Evolutionary conservation across 2,113 vertebrate genomes (phyloP).

Genomic region (Cyprinodon variegatus): DNA sequence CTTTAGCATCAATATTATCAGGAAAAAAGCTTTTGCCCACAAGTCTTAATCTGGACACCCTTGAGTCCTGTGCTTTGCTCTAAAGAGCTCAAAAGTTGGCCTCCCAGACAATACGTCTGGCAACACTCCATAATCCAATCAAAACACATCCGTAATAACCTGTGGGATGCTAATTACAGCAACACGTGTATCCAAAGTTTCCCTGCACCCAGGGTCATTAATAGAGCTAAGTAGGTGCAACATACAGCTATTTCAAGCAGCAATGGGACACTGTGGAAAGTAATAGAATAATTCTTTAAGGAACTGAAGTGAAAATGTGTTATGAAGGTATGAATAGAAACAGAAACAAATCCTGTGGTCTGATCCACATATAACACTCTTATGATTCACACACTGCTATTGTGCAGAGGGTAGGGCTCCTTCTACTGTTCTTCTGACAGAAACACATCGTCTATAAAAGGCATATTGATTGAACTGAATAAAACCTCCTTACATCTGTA

Average conservation of each 20-base stretch:
- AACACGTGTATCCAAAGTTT: slow-evolving; percentile 37
- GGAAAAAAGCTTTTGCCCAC: background rate
- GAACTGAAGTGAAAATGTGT: slow-evolving; percentile 41
- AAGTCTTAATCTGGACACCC: slow-evolving; percentile 24
- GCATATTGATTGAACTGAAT: slow-evolving; percentile 63
- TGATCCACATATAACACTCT: slow-evolving; percentile 33
- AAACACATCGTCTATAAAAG: slow-evolving; percentile 58
- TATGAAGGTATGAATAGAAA: slow-evolving; percentile 2
- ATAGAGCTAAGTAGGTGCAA: slow-evolving; percentile 34
- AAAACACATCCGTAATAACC: slow-evolving; percentile 56
- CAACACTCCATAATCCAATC: slow-evolving; percentile 58
- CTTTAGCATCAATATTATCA: background rate
- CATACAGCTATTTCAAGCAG: slow-evolving; percentile 35
- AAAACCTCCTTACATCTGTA: slow-evolving; percentile 65
- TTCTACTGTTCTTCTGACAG: slow-evolving; percentile 48
- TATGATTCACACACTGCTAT: slow-evolving; percentile 57
- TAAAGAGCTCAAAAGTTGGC: slow-evolving; percentile 21
- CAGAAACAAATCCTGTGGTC: slow-evolving; percentile 28
- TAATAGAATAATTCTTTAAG: slow-evolving; percentile 43
- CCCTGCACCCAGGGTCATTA: slow-evolving; percentile 18
- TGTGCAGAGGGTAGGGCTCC: slow-evolving; percentile 41
- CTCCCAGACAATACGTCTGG: slow-evolving; percentile 53
- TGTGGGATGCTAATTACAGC: slow-evolving; percentile 63
- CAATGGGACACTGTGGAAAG: slow-evolving; percentile 31
- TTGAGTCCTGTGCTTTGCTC: slow-evolving; percentile 20